Percentiles rank a stretch among this genome's conserved stretches.
These are phyloP conservation scores for Urocyon cinereoargenteus DNA, from an alignment of 2,797 vertebrate genomes.

Conservation along the genomic window DNA sequence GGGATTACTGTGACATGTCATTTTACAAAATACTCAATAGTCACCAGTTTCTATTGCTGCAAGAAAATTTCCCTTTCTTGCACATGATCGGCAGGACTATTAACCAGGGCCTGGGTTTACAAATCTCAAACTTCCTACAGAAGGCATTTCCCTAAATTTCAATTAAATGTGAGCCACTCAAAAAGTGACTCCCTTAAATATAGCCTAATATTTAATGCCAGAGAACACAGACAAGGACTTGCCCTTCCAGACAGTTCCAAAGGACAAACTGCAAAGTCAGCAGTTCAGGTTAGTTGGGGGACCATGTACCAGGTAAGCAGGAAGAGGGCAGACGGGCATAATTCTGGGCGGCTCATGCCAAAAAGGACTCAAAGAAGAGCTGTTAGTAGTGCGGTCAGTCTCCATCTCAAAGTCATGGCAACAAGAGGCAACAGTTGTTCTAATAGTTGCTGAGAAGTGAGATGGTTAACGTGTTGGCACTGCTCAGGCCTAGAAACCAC, in stretches of 20 bases:
- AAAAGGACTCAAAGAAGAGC: not conserved
- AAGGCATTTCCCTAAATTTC: constrained; percentile 42
- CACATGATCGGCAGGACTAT: not conserved
- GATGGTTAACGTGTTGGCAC: not conserved
- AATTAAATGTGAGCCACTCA: not conserved
- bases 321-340: not conserved
- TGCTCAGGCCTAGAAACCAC: not conserved
- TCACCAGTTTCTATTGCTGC: not conserved
- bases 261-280: not conserved
- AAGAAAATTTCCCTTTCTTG: constrained; percentile 8
- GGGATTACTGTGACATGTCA: not conserved
- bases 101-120: not conserved
- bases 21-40: constrained; percentile 41
- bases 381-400: not conserved
- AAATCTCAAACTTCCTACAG: not conserved
- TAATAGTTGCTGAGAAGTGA: not conserved
- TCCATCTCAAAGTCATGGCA: not conserved
- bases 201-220: not conserved
- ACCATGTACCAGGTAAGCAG: not conserved
- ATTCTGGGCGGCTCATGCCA: not conserved
- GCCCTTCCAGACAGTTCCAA: not conserved
- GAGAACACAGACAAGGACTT: not conserved
- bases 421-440: not conserved
- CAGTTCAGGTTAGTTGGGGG: not conserved
- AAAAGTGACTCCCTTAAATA: not conserved